Percentiles rank a stretch among this genome's conserved stretches.
phyloP scores from a whole-genome alignment of 2,797 vertebrate genomes.

The Pseudopleuronectes americanus region DNA sequence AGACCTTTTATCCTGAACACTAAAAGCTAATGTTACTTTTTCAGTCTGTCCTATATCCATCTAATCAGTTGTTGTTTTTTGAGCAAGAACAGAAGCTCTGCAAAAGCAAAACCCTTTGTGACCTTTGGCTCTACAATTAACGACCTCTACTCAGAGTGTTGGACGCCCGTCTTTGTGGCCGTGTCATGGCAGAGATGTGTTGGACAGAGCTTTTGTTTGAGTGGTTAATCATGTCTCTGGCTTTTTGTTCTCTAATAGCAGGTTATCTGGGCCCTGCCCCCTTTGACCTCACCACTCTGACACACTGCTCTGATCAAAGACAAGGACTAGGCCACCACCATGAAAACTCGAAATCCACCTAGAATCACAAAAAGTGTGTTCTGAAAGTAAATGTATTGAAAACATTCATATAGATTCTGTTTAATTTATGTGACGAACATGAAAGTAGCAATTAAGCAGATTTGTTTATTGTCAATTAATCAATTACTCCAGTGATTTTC shows the following conservation, averaged over 20 bases:
- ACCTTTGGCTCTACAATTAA: constrained; percentile 65
- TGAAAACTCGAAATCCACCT: constrained; percentile 13
- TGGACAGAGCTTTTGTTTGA: constrained; percentile 63
- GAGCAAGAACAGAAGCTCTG: constrained; percentile 8
- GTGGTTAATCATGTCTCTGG: constrained; percentile 54
- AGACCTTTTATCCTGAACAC: too few species aligned
- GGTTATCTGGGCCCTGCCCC: constrained; percentile 63
- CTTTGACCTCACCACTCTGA: constrained; percentile 44
- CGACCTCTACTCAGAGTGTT: constrained; percentile 49
- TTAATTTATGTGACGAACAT: not conserved
- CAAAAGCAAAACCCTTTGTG: constrained; percentile 13
- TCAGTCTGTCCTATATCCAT: not conserved
- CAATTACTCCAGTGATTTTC: too few species aligned
- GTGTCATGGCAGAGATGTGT: constrained; percentile 53
- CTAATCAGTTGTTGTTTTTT: not conserved
- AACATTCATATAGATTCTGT: not conserved
- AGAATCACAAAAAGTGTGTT: not conserved
- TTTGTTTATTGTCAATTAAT: not conserved
- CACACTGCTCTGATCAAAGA: constrained; percentile 38
- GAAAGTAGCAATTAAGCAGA: not conserved
- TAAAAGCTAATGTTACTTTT: not conserved
- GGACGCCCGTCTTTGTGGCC: constrained; percentile 50
- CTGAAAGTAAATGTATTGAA: not conserved
- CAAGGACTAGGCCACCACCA: constrained; percentile 27
- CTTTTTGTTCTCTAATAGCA: constrained; percentile 69